phyloP scores from a whole-genome alignment of 1,140 invertebrate genomes.

The Pygmarrhopalites habei region DNA sequence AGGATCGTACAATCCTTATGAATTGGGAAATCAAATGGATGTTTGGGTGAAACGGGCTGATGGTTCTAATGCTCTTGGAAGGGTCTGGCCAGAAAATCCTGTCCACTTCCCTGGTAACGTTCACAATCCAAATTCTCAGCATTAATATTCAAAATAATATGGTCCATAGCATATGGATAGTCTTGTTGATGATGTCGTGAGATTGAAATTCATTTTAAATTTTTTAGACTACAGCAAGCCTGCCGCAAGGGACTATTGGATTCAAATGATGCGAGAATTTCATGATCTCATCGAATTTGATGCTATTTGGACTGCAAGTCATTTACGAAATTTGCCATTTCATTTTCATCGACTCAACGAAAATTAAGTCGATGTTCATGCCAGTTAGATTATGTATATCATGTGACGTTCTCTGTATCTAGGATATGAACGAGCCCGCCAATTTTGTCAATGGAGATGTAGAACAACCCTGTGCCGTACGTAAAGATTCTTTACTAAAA shows the following conservation, averaged over 20 bases:
- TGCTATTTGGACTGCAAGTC: conserved; percentile 33
- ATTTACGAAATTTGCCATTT: neutral
- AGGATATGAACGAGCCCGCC: conserved; percentile 48
- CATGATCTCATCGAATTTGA: conserved; percentile 27
- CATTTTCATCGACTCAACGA: neutral
- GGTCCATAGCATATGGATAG: too few species aligned
- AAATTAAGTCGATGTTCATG: conserved; percentile 40
- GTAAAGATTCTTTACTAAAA: too few species aligned
- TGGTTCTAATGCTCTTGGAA: conserved; percentile 25
- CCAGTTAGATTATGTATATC: too few species aligned
- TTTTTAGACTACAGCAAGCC: conserved; percentile 24
- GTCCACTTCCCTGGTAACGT: conserved; percentile 22
- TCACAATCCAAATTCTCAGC: too few species aligned
- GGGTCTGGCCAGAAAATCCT: conserved; percentile 44
- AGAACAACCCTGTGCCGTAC: conserved; percentile 29
- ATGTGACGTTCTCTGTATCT: conserved; percentile 3
- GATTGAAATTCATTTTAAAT: too few species aligned
- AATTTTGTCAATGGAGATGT: conserved; percentile 44
- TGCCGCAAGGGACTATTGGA: conserved; percentile 10
- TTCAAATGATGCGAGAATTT: conserved; percentile 18
- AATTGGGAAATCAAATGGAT: conserved; percentile 33
- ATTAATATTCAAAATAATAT: too few species aligned
- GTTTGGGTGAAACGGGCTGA: conserved; percentile 34
- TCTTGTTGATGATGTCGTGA: too few species aligned
- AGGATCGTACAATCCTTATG: conserved; percentile 23